phyloP scores from a whole-genome alignment of 2,888 invertebrate species.

The Imbricaverruca yamaguchii region DNA sequence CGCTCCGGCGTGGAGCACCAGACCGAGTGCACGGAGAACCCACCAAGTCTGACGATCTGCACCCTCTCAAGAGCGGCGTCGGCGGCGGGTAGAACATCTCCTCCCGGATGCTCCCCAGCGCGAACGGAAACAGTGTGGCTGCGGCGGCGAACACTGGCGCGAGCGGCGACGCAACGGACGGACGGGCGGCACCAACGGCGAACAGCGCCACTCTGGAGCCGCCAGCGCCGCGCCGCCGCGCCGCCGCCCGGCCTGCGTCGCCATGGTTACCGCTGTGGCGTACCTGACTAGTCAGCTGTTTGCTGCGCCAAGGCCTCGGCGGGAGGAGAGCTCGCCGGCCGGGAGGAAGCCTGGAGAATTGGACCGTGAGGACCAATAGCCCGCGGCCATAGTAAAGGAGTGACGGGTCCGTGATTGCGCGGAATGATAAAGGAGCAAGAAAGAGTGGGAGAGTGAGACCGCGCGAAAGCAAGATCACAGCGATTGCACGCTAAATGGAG shows the following conservation, averaged over 20 bases:
- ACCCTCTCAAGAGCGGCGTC: not conserved
- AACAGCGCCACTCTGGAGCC: not conserved
- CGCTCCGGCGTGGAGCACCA: too few relatives aligned
- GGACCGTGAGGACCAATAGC: not conserved
- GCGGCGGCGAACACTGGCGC: not conserved
- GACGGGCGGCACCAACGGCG: not conserved
- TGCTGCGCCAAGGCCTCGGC: not conserved
- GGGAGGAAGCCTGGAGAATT: conserved; percentile 26
- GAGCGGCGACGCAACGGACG: not conserved
- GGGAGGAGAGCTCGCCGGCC: conserved; percentile 45
- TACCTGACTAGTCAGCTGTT: conserved; percentile 16
- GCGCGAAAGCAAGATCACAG: not conserved
- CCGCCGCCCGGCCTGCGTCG: not conserved
- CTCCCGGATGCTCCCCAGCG: conserved; percentile 1
- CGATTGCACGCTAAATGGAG: too few relatives aligned
- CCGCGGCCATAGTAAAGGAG: too few relatives aligned
- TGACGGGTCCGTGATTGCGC: too few relatives aligned
- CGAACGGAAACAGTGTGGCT: conserved; percentile 2
- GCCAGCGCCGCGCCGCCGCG: not conserved
- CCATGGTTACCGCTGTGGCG: not conserved
- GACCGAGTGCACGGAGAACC: too few relatives aligned
- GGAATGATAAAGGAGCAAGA: not conserved
- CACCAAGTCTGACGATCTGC: too few relatives aligned
- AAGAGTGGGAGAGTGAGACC: not conserved
- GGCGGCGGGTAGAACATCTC: conserved; percentile 12